Evolutionary conservation across 1,140 invertebrate species (phyloP).

Genomic region (Cherax quadricarinatus): DNA sequence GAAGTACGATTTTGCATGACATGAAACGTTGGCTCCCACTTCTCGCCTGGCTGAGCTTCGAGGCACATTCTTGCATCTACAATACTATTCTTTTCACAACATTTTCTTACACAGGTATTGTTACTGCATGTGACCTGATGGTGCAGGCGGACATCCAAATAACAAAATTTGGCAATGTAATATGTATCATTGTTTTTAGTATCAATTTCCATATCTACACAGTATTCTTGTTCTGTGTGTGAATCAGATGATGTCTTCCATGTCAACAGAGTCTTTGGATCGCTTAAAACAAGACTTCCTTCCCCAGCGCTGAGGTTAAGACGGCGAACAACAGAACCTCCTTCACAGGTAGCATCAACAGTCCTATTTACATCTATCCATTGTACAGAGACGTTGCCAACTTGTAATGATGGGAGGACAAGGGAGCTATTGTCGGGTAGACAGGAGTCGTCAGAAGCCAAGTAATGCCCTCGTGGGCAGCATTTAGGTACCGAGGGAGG

Average conservation of each 20-base stretch:
- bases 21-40: background rate
- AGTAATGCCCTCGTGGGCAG: slow-evolving; percentile 14
- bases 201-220: slow-evolving; percentile 17
- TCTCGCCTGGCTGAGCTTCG: background rate
- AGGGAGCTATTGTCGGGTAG: background rate
- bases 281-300: background rate
- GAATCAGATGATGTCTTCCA: background rate
- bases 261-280: background rate
- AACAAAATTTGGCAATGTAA: slow-evolving; percentile 32
- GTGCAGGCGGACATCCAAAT: background rate
- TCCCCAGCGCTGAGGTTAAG: background rate
- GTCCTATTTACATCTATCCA: background rate
- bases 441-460: slow-evolving; percentile 15
- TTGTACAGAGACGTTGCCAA: background rate
- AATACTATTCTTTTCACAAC: background rate
- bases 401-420: background rate
- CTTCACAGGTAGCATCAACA: slow-evolving; percentile 5
- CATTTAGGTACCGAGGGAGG: slow-evolving; percentile 22
- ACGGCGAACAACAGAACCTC: background rate
- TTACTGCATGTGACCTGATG: background rate
- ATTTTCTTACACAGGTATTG: slow-evolving; percentile 36
- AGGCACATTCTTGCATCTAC: no score
- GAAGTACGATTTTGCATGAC: background rate
- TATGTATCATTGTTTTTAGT: background rate
- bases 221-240: background rate